Conservation (phyloP, 2,797 vertebrate species). For the Xiphorhynchus erythropygius region DNA sequence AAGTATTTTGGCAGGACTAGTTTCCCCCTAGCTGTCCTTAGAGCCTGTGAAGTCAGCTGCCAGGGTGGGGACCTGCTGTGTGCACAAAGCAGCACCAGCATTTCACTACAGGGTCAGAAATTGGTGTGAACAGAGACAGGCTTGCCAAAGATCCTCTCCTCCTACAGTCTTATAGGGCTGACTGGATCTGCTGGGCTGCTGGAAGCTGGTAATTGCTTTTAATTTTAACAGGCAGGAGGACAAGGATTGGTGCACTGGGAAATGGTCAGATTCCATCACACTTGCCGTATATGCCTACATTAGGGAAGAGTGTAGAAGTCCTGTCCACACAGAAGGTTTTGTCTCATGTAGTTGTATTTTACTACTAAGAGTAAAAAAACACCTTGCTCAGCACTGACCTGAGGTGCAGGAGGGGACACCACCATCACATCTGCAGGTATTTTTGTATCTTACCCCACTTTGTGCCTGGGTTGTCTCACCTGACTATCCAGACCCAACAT, state of each 20-base stretch:
- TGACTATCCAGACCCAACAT: constrained; percentile 93
- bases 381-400: neutral
- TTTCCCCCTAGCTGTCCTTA: neutral
- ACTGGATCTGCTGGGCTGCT: neutral
- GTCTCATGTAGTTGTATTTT: neutral
- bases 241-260: neutral
- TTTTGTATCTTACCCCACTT: neutral
- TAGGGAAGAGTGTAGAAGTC: neutral
- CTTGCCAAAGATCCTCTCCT: neutral
- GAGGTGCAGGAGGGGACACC: neutral
- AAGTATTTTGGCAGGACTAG: neutral
- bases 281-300: neutral
- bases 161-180: neutral
- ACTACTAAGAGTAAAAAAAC: neutral
- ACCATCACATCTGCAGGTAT: neutral
- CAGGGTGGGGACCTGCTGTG: neutral
- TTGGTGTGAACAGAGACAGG: neutral
- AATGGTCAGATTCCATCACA: neutral
- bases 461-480: constrained; percentile 60
- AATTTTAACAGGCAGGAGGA: neutral
- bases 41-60: neutral
- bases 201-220: neutral
- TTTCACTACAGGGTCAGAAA: neutral
- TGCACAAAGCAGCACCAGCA: rapidly evolving
- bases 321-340: neutral